Evolutionary conservation across 2,797 vertebrate genomes (phyloP).

Genomic region (Molothrus aeneus): DNA sequence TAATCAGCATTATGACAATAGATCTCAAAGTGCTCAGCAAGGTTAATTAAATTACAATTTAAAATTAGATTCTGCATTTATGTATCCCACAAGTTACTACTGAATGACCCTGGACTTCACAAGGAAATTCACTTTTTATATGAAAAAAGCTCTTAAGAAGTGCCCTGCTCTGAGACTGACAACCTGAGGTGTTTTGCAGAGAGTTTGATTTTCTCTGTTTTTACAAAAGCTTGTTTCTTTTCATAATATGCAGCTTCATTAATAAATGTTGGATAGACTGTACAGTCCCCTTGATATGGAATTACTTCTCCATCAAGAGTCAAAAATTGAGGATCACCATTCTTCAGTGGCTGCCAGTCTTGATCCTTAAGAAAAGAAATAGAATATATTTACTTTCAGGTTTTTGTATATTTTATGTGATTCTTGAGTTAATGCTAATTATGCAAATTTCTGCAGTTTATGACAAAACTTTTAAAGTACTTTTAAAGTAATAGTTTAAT

Average conservation of each 20-base stretch:
- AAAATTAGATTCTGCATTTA: not conserved
- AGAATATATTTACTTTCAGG: not conserved
- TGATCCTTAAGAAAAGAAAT: constrained; percentile 83
- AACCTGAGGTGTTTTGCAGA: constrained; percentile 77
- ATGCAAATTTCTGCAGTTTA: not conserved
- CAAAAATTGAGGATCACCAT: constrained; percentile 92
- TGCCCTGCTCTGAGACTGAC: not conserved
- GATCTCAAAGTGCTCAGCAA: constrained; percentile 23
- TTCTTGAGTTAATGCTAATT: not conserved
- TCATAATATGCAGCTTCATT: constrained; percentile 98
- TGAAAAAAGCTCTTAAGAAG: not conserved
- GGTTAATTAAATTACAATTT: constrained; percentile 16
- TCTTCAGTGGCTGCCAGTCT: constrained; percentile 93
- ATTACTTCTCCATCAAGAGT: constrained; percentile 88
- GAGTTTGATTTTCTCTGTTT: constrained; percentile 85
- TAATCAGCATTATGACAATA: not conserved
- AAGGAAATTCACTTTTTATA: not conserved
- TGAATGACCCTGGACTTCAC: not conserved
- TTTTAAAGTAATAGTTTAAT: not conserved
- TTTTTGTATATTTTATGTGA: not conserved
- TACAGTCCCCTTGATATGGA: constrained; percentile 82
- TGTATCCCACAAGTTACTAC: not conserved
- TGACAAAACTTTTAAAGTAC: not conserved
- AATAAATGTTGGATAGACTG: constrained; percentile 92
- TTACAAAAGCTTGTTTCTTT: constrained; percentile 93